These are phyloP conservation scores for Otus sunia DNA, from an alignment of 2,113 vertebrate genomes.

Conservation along the genomic window DNA sequence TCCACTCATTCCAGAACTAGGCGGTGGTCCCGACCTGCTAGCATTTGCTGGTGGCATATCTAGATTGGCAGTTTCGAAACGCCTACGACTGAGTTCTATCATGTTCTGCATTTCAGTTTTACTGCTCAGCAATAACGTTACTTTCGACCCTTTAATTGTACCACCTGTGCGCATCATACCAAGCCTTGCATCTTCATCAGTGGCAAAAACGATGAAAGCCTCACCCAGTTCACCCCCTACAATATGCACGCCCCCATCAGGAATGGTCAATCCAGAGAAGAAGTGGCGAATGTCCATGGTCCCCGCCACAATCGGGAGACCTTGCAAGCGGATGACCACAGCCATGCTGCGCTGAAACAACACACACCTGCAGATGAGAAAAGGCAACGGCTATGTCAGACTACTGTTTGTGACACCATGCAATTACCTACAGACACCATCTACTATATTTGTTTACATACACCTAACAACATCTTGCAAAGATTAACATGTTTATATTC, in stretches of 20 bases:
- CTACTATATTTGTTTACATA: constrained; percentile 64
- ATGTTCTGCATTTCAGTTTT: constrained; percentile 99
- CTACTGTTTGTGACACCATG: constrained; percentile 76
- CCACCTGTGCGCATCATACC: constrained; percentile 99
- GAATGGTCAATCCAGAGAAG: constrained; percentile 99
- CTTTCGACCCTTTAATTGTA: constrained; percentile 97
- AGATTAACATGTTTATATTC: constrained; percentile 11
- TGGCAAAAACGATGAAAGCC: constrained; percentile 99
- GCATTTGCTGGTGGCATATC: constrained; percentile 87
- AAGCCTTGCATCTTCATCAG: constrained; percentile 98
- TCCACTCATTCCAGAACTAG: constrained; percentile 82
- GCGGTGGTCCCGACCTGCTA: constrained; percentile 82
- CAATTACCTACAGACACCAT: constrained; percentile 76
- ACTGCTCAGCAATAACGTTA: constrained; percentile 96
- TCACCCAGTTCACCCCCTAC: constrained; percentile 99
- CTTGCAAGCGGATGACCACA: constrained; percentile 99
- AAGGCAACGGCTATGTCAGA: constrained; percentile 95
- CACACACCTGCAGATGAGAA: constrained; percentile 98
- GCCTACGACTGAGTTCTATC: constrained; percentile 98
- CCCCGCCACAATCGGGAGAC: constrained; percentile 99
- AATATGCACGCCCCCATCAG: constrained; percentile 99
- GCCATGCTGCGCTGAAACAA: constrained; percentile 99
- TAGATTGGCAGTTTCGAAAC: constrained; percentile 90
- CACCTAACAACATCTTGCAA: constrained; percentile 57
- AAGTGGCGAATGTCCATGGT: constrained; percentile 99